Evolutionary conservation across 2,797 vertebrate genomes (phyloP).

Genomic region (Chanos chanos): DNA sequence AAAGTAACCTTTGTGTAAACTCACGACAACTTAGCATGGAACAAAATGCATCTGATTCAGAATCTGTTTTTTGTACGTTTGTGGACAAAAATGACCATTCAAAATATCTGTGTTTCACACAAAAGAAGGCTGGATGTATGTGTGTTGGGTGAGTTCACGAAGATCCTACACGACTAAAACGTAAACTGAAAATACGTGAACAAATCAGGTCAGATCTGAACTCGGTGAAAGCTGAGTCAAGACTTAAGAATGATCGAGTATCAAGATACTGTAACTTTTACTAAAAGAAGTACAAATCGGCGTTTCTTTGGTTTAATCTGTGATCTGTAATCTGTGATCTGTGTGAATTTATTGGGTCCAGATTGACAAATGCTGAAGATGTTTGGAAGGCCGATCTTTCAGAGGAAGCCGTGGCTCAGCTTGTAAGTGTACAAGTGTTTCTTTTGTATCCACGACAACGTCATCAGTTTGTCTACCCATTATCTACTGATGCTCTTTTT

Average conservation of each 20-base stretch:
- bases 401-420: slow-evolving; percentile 47
- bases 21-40: too few relatives aligned
- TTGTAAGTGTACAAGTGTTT: slow-evolving; percentile 49
- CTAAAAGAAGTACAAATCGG: too few relatives aligned
- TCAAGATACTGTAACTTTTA: too few relatives aligned
- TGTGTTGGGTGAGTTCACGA: slow-evolving; percentile 58
- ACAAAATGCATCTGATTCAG: slow-evolving; percentile 17
- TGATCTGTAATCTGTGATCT: background rate
- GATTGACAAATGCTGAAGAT: slow-evolving; percentile 62
- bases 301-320: background rate
- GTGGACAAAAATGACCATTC: slow-evolving; percentile 50
- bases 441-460: too few relatives aligned
- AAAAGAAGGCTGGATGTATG: slow-evolving; percentile 36
- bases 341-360: slow-evolving; percentile 28
- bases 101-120: slow-evolving; percentile 57
- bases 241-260: too few relatives aligned
- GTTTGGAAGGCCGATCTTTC: slow-evolving; percentile 63
- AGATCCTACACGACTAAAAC: too few relatives aligned
- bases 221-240: too few relatives aligned
- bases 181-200: too few relatives aligned
- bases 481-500: background rate
- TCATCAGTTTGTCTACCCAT: too few relatives aligned
- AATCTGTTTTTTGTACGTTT: slow-evolving; percentile 46
- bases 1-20: too few relatives aligned
- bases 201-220: too few relatives aligned